A percentile compares a stretch with the other conserved stretches of the same genome.
These are phyloP conservation scores for Lottia scabra DNA, from an alignment of 2,888 invertebrate genomes.

Conservation along the genomic window DNA sequence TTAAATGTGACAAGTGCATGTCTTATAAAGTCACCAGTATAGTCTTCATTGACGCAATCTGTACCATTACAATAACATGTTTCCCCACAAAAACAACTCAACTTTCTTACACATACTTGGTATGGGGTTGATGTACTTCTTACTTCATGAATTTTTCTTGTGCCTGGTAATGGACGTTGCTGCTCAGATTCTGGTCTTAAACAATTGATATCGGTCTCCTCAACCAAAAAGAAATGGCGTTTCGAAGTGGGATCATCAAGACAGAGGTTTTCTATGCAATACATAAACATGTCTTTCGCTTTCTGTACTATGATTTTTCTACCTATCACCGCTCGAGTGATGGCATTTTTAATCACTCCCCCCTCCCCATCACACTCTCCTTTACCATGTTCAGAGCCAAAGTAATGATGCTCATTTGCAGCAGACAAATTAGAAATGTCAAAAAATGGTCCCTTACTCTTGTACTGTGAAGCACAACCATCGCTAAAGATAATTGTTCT, in stretches of 20 bases:
- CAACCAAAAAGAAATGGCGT: neutral
- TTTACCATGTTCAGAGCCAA: neutral
- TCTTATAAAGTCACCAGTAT: no score
- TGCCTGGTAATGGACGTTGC: neutral
- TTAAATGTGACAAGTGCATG: no score
- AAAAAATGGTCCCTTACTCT: neutral
- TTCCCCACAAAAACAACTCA: neutral
- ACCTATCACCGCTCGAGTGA: neutral
- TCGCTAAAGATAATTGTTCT: neutral
- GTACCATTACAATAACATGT: no score
- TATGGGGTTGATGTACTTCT: neutral
- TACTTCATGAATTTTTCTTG: neutral
- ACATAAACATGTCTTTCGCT: neutral
- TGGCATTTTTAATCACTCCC: neutral
- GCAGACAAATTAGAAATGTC: neutral
- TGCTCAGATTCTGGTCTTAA: neutral
- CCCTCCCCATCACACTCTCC: neutral
- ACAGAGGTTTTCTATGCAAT: neutral
- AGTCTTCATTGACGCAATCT: no score
- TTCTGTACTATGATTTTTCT: neutral
- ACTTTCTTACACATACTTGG: neutral
- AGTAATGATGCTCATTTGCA: neutral
- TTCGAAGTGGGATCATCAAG: neutral
- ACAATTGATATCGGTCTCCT: neutral
- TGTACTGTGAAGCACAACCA: neutral